phyloP scores from a whole-genome alignment of 2,888 invertebrate genomes.

The Cerceris ruficornis region DNA sequence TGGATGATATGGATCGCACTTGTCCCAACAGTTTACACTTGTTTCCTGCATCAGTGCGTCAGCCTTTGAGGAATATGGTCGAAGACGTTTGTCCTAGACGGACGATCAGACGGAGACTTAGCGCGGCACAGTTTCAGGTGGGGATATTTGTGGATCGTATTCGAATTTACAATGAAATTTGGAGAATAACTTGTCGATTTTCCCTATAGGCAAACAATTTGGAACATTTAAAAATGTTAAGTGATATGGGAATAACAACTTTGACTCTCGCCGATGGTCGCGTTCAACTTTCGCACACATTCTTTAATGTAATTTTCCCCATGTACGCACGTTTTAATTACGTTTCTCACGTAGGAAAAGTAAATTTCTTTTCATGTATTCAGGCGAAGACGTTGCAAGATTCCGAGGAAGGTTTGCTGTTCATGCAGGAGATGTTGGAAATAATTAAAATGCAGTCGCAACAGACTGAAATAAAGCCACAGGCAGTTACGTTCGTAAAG shows the following conservation, averaged over 20 bases:
- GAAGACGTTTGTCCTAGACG: slow-evolving; percentile 90
- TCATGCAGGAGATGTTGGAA: slow-evolving; percentile 99
- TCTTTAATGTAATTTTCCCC: slow-evolving; percentile 87
- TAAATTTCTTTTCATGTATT: slow-evolving; percentile 9
- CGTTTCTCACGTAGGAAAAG: background rate
- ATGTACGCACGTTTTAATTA: slow-evolving; percentile 4
- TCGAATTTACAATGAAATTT: background rate
- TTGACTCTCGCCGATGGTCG: slow-evolving; percentile 94
- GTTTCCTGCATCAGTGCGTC: slow-evolving; percentile 92
- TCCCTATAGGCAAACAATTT: slow-evolving; percentile 89
- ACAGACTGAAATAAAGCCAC: slow-evolving; percentile 84
- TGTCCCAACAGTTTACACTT: slow-evolving; percentile 94
- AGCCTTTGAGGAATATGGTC: slow-evolving; percentile 92
- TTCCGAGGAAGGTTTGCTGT: slow-evolving; percentile 95
- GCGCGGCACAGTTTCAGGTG: slow-evolving; percentile 88
- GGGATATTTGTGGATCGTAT: slow-evolving; percentile 30
- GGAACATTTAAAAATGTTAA: slow-evolving; percentile 92
- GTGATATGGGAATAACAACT: slow-evolving; percentile 97
- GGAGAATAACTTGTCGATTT: slow-evolving; percentile 18
- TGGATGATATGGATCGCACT: slow-evolving; percentile 87
- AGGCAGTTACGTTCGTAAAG: slow-evolving; percentile 82
- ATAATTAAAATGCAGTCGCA: slow-evolving; percentile 88
- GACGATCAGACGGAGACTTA: slow-evolving; percentile 84
- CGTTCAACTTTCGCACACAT: slow-evolving; percentile 95
- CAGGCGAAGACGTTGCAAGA: slow-evolving; percentile 92